Evolutionary conservation across 2,888 invertebrate species (phyloP).

Genomic region (Mesorhabditis spiculigera): DNA sequence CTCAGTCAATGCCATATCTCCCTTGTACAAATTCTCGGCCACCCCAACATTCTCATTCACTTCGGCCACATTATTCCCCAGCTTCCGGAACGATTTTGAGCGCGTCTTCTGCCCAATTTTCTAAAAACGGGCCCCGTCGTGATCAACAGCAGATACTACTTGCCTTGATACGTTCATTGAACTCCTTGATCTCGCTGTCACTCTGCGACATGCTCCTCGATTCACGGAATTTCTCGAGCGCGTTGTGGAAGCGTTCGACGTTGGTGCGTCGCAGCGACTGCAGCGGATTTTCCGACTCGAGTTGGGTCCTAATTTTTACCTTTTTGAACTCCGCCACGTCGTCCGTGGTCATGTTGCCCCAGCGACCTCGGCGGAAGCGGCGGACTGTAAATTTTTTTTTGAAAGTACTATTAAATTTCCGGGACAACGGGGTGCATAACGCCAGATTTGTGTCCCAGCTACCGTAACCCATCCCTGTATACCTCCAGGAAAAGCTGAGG

Average conservation of each 20-base stretch:
- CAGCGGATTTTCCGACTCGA: neutral
- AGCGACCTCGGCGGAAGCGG: neutral
- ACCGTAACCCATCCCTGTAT: too few species aligned
- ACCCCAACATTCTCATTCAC: slow-evolving; percentile 26
- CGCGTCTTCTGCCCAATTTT: neutral
- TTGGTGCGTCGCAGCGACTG: neutral
- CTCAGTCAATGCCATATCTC: slow-evolving; percentile 38
- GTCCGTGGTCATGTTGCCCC: neutral
- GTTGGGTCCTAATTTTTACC: neutral
- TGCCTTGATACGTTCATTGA: slow-evolving; percentile 1
- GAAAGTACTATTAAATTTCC: too few species aligned
- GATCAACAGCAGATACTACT: neutral
- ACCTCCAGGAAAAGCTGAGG: too few species aligned
- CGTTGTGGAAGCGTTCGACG: neutral
- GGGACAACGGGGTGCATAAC: too few species aligned
- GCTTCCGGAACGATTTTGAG: neutral
- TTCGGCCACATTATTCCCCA: slow-evolving; percentile 4
- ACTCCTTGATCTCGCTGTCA: neutral
- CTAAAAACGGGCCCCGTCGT: neutral
- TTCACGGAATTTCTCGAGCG: neutral
- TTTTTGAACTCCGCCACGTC: slow-evolving; percentile 1
- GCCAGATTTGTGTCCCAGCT: too few species aligned
- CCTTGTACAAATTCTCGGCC: slow-evolving; percentile 35
- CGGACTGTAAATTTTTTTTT: too few species aligned
- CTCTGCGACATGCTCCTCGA: too few species aligned